Percentiles rank a stretch among this genome's conserved stretches.
phyloP scores from a whole-genome alignment of 2,888 invertebrate species.

The Lasius platythorax region DNA sequence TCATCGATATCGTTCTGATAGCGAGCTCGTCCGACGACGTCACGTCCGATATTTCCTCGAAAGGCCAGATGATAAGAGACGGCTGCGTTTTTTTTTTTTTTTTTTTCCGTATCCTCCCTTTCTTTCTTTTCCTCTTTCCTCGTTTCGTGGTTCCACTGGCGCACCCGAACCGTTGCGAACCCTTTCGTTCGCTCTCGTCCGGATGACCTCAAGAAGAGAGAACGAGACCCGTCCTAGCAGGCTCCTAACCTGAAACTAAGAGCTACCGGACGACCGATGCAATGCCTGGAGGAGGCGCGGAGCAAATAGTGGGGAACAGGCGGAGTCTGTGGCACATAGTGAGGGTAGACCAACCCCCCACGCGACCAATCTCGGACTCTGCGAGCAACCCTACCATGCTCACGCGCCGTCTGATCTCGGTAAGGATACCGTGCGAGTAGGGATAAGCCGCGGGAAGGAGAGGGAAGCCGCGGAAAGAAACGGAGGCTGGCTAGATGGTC shows the following conservation, averaged over 20 bases:
- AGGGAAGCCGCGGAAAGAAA: constrained; percentile 80
- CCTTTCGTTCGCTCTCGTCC: constrained; percentile 62
- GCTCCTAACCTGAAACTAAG: constrained; percentile 86
- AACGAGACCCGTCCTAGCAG: constrained; percentile 85
- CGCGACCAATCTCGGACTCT: constrained; percentile 79
- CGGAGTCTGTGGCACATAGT: constrained; percentile 72
- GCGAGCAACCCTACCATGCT: constrained; percentile 81
- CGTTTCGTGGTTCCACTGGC: constrained; percentile 47
- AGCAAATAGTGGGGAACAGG: constrained; percentile 80
- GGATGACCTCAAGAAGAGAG: constrained; percentile 78
- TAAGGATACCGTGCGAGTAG: constrained; percentile 69
- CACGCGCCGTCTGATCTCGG: constrained; percentile 80
- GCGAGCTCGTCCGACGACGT: constrained; percentile 13
- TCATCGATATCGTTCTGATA: constrained; percentile 23
- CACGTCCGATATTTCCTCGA: neutral
- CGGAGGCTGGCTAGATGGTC: constrained; percentile 85
- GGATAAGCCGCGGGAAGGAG: constrained; percentile 71
- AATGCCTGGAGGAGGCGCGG: constrained; percentile 84
- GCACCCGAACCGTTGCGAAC: constrained; percentile 57
- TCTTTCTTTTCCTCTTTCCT: constrained; percentile 26
- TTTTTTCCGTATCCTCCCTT: constrained; percentile 21
- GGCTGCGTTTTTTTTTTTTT: constrained; percentile 14
- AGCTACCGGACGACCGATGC: constrained; percentile 85
- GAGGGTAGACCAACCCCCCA: constrained; percentile 81
- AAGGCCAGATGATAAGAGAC: neutral